Base-by-base conservation (phyloP, 1,140 invertebrate genomes). In the Drosophila mauritiana region DNA sequence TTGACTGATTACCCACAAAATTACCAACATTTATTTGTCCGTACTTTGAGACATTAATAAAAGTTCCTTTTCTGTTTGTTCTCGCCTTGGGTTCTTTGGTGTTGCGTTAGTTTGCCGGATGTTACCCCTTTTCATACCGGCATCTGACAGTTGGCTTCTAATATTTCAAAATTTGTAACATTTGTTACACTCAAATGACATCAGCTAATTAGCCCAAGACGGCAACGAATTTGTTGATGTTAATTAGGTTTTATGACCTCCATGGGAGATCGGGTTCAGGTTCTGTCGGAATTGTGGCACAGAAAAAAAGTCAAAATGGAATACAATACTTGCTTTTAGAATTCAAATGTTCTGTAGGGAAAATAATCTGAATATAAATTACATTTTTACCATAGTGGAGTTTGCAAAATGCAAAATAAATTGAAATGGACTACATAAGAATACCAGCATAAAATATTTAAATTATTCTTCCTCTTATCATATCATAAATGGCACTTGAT, bases 1-100 rank as follows among this genome's bases (percentile, higher is more conserved):
- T 85, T 90, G 86, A 90, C 86, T 85, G 86, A 90, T 90, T 90
- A 73, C 81, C 85, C 86, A 85, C 86, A 90, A 90, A 90, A 85
- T 74, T 85, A 81, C 81, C 54, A 73, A 90, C 68, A 85, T 90
- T 85, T 90, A 90, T 80, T 81, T 89, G 68, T 72, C 55, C 65
- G 78, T 78, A 79, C 85, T 90, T 90, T 65, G 80, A 90, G 81
- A 90, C 85, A 84, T 81, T 89, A 73, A 86, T 82, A 88, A 75
- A 64, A 77, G 51, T 69, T 58, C n/a, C 31, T 43, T 48, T 48
- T 46, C 25, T 56, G n/a, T 51, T 64, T 51, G 53, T 34, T 49
- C 45, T 48, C 39, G 39, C 52, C 43, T 52, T 61, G 15, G 34
- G 27, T 20, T 45, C 17, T 4, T 11, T 37, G n/a, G 10, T 36